Evolutionary conservation across 2,888 invertebrate species (phyloP), one percentile per base, ranked within the genome.

Genomic region (Acanthosepion esculentum): DNA sequence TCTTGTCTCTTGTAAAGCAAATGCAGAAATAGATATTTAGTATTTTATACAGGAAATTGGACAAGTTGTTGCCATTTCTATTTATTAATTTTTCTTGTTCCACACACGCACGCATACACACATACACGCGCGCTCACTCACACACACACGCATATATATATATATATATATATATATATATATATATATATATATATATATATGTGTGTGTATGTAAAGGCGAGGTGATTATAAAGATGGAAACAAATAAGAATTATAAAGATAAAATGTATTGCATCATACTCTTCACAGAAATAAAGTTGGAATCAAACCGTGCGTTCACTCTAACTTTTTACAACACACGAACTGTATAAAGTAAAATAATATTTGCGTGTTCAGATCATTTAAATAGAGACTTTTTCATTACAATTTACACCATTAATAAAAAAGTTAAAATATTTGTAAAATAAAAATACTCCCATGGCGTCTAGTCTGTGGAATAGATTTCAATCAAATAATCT

Each of bases 91-190:
- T 78, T n/a, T 78, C 23, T 78, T 78, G n/a, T 23, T n/a, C 3
- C 3, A 33, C 12, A 12, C 18, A 33, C 15, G 3, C 1, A 12
- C n/a, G 12, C n/a, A 33, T n/a, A 4, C n/a, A n/a, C 78, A n/a
- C n/a, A n/a, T 4, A 29, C 23, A 5, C 29, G 6, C 29, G 0
- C 29, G 1, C 26, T 0, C 8, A 41, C 41, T 3, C 3, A 41
- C 41, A 2, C 41, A 41, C 41, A 2, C 41, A 41, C 2, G 3
- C 0, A 41, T 41, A 41, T 41, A 41, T 41, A 41, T 41, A 29
- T 29, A 29, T 78, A 29, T 78, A 29, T 78, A 78, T 78, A 29
- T 78, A 8, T 78, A 29, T 29, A 29, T 78, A 8, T 29, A 29
- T 78, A 26, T 78, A 26, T 78, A 7, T 78, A 5, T 78, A 26